Evolutionary conservation across 2,888 invertebrate species (phyloP), one percentile per base, ranked within the genome.

Genomic region (Poecilus cupreus): DNA sequence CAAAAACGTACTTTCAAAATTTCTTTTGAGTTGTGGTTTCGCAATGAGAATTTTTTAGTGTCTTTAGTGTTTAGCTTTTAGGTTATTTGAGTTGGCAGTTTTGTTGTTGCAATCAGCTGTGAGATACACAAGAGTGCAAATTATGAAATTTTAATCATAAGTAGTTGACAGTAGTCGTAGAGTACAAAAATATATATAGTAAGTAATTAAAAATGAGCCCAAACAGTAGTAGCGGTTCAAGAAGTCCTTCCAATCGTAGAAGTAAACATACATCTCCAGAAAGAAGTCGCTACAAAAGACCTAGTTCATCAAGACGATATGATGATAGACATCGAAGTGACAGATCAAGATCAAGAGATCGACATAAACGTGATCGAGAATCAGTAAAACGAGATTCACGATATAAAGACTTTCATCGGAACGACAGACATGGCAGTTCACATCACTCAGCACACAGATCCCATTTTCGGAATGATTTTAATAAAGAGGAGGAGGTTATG

Each of bases 401-500:
- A 43, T 60, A 79, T 37, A 49, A 18, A 22, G 43, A 60, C 1
- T 16, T 32, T 32, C 32, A 18, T 11, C 6, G 16, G 11, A 39
- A 46, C 18, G 18, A 39, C 3, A 64, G 64, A 64, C 24, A 57
- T 77, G 60, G 16, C 32, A 32, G 32, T 4, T 76, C 76, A 37
- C 11, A 51, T 51, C 57, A 22, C n/a, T 16, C 22, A 13, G 24
- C 22, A 11, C 37, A 5, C 22, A 57, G 74, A 49, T 57, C 75
- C n/a, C 74, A 81, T 13, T 57, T 26, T 72, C 68, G 60, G 10
- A 70, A 75, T 49, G 64, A 75, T 24, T 39, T 60, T 24, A 81
- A 81, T 26, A 74, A 91, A 83, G 92, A 93, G 84, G 93, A 93
- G 82, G 93, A 93, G 84, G 93, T 93, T 83, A 90, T 94, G 89